Conservation (phyloP, 1,140 invertebrate genomes). For the Acyrthosiphon pisum region DNA sequence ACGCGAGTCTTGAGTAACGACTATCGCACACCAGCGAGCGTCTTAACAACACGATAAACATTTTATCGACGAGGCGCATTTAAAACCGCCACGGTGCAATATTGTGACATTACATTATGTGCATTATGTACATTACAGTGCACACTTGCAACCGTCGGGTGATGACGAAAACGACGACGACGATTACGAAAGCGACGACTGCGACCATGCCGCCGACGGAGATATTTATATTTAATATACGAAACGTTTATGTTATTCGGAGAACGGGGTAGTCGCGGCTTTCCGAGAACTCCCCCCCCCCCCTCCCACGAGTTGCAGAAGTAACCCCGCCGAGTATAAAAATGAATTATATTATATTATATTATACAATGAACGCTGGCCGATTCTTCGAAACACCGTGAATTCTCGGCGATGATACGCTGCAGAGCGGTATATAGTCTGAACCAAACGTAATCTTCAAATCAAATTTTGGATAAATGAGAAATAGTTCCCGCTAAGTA, state of each 20-base stretch:
- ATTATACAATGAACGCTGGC: neutral
- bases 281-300: neutral
- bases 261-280: neutral
- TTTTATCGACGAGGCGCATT: constrained; percentile 1
- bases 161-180: too few relatives aligned
- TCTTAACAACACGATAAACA: constrained; percentile 6
- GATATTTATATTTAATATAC: neutral
- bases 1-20: neutral
- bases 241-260: neutral
- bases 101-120: neutral
- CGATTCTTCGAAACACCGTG: neutral
- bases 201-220: too few relatives aligned
- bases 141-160: too few relatives aligned
- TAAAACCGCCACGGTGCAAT: neutral
- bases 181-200: too few relatives aligned
- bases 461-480: neutral
- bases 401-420: neutral
- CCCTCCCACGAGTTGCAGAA: neutral
- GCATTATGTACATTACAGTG: too few relatives aligned
- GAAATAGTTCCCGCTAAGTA: neutral
- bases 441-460: neutral
- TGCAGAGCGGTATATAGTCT: neutral
- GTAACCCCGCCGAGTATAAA: neutral
- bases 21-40: neutral
- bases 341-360: neutral